These are phyloP conservation scores for Drosophila nebulosa DNA, from an alignment of 1,140 invertebrate species.

Conservation along the genomic window DNA sequence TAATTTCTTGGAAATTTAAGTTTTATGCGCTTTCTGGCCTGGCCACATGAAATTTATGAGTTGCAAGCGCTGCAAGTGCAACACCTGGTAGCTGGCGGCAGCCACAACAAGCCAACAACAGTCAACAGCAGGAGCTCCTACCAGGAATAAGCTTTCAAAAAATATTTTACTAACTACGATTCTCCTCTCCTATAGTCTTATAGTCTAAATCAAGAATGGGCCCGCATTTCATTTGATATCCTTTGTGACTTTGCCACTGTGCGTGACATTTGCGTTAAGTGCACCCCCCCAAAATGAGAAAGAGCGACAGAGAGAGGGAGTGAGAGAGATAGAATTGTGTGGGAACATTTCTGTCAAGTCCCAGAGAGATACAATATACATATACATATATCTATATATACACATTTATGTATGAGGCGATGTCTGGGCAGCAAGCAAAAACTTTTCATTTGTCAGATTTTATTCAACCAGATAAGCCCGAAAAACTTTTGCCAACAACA, in stretches of 20 bases:
- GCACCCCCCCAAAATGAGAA: background rate
- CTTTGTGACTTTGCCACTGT: conserved; percentile 69
- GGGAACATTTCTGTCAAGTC: conserved; percentile 48
- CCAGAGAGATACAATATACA: conserved; percentile 9
- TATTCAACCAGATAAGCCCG: conserved; percentile 38
- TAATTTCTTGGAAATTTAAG: conserved; percentile 75
- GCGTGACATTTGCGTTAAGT: conserved; percentile 78
- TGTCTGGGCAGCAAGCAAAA: conserved; percentile 24
- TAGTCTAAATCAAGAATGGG: conserved; percentile 42
- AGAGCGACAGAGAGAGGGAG: background rate
- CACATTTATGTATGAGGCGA: background rate
- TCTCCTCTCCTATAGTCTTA: background rate
- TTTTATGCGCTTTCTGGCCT: conserved; percentile 64
- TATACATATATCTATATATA: background rate
- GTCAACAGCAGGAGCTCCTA: background rate
- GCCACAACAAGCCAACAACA: background rate
- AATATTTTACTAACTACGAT: too few species aligned
- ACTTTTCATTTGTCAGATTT: conserved; percentile 64
- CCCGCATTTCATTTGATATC: conserved; percentile 73
- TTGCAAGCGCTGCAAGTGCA: conserved; percentile 58
- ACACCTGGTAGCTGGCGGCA: conserved; percentile 66
- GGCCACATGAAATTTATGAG: conserved; percentile 73
- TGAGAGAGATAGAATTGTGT: conserved; percentile 45
- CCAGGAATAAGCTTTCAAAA: background rate
- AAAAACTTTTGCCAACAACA: conserved; percentile 56